Conservation (phyloP, 1,140 invertebrate species). For the Patella vulgata region DNA sequence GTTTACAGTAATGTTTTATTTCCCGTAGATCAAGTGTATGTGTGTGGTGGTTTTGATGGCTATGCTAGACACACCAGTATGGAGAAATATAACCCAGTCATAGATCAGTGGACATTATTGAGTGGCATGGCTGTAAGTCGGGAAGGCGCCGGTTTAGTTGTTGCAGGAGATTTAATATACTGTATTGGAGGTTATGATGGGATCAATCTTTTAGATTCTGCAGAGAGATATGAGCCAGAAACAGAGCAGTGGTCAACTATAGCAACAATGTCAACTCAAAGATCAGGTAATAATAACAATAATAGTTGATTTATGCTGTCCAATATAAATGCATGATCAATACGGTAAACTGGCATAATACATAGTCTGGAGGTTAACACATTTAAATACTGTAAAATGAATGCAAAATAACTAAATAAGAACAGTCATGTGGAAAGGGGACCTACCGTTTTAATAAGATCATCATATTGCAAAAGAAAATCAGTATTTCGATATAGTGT, state of each 20-base stretch:
- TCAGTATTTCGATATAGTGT: too few relatives aligned
- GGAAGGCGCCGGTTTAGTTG: constrained; percentile 64
- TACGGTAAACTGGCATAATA: background rate
- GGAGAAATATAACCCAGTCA: constrained; percentile 57
- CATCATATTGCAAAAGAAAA: too few relatives aligned
- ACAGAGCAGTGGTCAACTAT: constrained; percentile 56
- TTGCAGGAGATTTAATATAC: constrained; percentile 59
- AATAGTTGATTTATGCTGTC: background rate
- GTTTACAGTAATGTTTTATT: constrained; percentile 1
- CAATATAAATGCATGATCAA: background rate
- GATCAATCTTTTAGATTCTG: constrained; percentile 54
- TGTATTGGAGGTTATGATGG: constrained; percentile 65
- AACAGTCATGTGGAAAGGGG: too few relatives aligned
- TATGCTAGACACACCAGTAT: constrained; percentile 59
- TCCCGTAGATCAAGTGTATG: constrained; percentile 56
- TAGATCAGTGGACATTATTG: constrained; percentile 59
- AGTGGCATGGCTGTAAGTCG: constrained; percentile 57
- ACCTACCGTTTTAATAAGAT: too few relatives aligned
- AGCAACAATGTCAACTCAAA: constrained; percentile 50
- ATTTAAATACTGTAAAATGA: too few relatives aligned
- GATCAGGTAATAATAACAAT: constrained; percentile 49
- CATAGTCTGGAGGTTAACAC: background rate
- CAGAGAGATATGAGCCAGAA: constrained; percentile 58
- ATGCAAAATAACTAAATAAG: too few relatives aligned
- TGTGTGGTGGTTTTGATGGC: constrained; percentile 66